Evolutionary conservation across 2,113 vertebrate genomes (phyloP), one percentile per base, ranked within the genome.

Genomic region (Okapia johnstoni): DNA sequence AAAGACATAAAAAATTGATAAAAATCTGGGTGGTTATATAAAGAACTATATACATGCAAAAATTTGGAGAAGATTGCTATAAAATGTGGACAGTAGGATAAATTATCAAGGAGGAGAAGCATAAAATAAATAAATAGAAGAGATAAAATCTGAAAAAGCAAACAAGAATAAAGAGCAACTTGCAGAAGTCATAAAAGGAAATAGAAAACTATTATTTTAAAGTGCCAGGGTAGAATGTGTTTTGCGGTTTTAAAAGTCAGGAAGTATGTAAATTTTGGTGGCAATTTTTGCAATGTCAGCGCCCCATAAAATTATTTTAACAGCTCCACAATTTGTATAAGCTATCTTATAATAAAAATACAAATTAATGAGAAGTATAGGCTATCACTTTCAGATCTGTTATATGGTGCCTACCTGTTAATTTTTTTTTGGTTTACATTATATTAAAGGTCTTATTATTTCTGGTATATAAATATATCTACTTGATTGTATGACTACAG

Each of bases 131-230:
- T 97, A 96, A 97, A 97, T 93, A 96, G 88, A 89, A 92, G 79
- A 93, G 85, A 98, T 97, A 98, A 98, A 98, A 86, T 88, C 90
- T 83, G 85, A 96, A 88, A 90, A 98, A 94, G 58, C 88, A 97
- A 95, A 96, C 70, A 98, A 97, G 93, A 97, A 96, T 97, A 96
- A 97, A 87, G 85, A 85, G 81, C 50, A 52, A 93, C 85, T 97
- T 97, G 87, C 60, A 84, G 50, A 97, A 95, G 77, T 94, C 90
- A 96, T 97, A 98, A 97, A 98, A 87, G 93, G 61, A 98, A 96
- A 97, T 96, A 92, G 81, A 97, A 97, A 98, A 95, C 90, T 92
- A 96, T 96, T 97, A 98, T 96, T 98, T 96, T 96, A 85, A 92
- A 98, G 52, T 94, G 85, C 46, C 92, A 91, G 40, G 66, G 26